Conservation (phyloP, 2,113 vertebrate species). For the Penelope pileata region DNA sequence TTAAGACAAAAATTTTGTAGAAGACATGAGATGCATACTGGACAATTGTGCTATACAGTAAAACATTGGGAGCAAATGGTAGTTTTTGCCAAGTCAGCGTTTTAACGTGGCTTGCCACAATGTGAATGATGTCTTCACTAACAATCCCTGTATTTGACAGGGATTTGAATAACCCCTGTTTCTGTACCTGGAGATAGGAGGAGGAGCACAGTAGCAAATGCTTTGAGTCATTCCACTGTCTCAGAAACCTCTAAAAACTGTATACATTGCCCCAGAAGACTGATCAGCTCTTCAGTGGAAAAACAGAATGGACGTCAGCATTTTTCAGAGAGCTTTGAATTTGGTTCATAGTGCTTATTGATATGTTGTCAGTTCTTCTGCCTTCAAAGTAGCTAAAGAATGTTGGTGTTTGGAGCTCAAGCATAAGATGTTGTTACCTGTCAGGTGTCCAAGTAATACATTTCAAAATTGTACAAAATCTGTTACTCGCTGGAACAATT, state of each 20-base stretch:
- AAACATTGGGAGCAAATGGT: neutral
- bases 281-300: neutral
- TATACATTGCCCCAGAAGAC: neutral
- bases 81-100: neutral
- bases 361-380: neutral
- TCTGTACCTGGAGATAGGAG: neutral
- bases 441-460: neutral
- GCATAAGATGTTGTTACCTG: neutral
- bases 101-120: neutral
- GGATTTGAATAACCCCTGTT: neutral
- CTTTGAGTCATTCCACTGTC: neutral
- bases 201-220: neutral
- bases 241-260: neutral
- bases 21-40: accelerated
- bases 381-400: neutral
- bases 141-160: neutral
- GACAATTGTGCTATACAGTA: neutral
- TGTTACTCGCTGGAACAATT: neutral
- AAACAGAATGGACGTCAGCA: neutral
- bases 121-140: neutral
- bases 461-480: neutral
- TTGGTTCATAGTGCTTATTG: neutral
- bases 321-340: neutral
- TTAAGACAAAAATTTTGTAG: neutral
- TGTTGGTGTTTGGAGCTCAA: neutral